Evolutionary conservation across 1,140 invertebrate genomes (phyloP).

Genomic region (Drosophila mauritiana): DNA sequence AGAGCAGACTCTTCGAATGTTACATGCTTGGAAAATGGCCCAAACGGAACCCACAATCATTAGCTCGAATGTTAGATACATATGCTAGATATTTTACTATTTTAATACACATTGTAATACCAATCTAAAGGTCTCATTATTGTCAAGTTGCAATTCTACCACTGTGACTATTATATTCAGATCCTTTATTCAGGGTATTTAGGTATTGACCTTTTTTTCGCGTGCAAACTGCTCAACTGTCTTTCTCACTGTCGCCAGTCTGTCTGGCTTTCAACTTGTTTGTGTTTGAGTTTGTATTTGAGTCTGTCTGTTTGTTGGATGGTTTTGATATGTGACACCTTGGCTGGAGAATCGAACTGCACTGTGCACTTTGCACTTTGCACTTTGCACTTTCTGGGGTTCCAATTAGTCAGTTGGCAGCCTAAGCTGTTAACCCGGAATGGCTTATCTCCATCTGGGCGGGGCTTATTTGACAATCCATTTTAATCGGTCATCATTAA

Average conservation of each 20-base stretch:
- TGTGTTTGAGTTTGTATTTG: conserved; percentile 24
- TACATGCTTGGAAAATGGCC: conserved; percentile 65
- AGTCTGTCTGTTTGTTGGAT: conserved; percentile 12
- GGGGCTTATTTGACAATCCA: conserved; percentile 32
- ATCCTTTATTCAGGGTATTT: too few species aligned
- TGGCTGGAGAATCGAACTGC: conserved; percentile 3
- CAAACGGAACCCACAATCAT: not conserved
- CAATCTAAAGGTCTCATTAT: too few species aligned
- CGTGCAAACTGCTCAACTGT: conserved; percentile 1
- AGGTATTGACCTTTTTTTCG: not conserved
- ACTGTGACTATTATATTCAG: too few species aligned
- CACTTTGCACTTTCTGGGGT: conserved; percentile 33
- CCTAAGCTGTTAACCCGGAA: conserved; percentile 4
- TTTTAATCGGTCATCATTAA: conserved; percentile 75
- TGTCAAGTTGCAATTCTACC: too few species aligned
- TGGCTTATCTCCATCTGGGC: conserved; percentile 33
- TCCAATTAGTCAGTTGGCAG: conserved; percentile 32
- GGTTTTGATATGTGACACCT: conserved; percentile 53
- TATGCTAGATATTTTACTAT: too few species aligned
- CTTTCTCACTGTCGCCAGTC: conserved; percentile 20
- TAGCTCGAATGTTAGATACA: too few species aligned
- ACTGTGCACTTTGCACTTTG: conserved; percentile 28
- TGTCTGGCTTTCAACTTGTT: conserved; percentile 34
- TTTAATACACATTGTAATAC: too few species aligned
- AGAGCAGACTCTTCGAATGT: conserved; percentile 35